Evolutionary conservation across 2,888 invertebrate genomes (phyloP).

Genomic region (Lacanobia wlatinum): DNA sequence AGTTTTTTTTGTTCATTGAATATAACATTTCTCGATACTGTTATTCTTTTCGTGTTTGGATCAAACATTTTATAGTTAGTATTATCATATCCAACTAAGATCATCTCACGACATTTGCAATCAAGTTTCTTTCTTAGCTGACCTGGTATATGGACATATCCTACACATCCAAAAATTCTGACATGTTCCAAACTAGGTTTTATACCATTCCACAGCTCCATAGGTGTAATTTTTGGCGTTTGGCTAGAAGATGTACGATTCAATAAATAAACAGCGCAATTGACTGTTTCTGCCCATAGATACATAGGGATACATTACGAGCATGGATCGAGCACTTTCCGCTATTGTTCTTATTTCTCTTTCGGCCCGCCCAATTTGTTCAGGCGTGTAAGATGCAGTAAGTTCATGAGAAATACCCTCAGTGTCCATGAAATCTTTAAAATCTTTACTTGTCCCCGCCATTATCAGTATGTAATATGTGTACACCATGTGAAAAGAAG

Average conservation of each 20-base stretch:
- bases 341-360: too few species aligned
- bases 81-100: background rate
- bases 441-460: too few species aligned
- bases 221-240: constrained; percentile 1
- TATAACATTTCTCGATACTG: background rate
- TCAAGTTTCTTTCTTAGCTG: background rate
- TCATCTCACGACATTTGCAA: background rate
- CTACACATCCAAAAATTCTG: background rate
- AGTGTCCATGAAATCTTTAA: too few species aligned
- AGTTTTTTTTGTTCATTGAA: background rate
- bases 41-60: background rate
- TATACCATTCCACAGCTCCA: background rate
- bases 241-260: constrained; percentile 7
- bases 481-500: too few species aligned
- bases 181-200: constrained; percentile 10
- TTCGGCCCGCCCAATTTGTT: too few species aligned
- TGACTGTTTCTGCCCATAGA: background rate
- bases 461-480: too few species aligned
- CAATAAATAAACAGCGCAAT: constrained; percentile 10
- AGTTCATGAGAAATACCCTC: too few species aligned
- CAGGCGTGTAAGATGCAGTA: too few species aligned
- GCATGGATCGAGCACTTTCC: too few species aligned
- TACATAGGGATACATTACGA: too few species aligned
- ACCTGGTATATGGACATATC: too few species aligned
- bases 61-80: background rate